Conservation (phyloP, 2,113 vertebrate genomes). For the Syrrhaptes paradoxus region DNA sequence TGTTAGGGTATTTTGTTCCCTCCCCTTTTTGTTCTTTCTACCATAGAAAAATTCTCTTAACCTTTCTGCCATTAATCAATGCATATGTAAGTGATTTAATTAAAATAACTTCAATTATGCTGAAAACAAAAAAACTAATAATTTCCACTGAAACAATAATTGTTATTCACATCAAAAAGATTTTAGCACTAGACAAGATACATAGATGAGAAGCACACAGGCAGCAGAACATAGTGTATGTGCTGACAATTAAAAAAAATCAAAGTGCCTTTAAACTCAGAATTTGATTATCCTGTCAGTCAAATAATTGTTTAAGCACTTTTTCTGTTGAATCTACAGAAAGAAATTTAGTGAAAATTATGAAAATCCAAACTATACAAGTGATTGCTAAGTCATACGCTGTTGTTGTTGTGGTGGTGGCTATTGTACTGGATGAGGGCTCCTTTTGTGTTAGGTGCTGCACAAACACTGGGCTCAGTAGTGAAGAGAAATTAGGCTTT, state of each 20-base stretch:
- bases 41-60: slow-evolving; percentile 47
- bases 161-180: slow-evolving; percentile 51
- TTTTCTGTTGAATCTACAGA: slow-evolving; percentile 42
- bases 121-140: slow-evolving; percentile 57
- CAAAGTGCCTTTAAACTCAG: slow-evolving; percentile 55
- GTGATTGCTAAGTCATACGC: neutral
- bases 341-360: slow-evolving; percentile 26
- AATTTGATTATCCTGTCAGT: slow-evolving; percentile 50
- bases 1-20: neutral
- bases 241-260: neutral
- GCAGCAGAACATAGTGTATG: neutral
- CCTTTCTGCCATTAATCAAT: slow-evolving; percentile 20
- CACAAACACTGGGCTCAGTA: neutral
- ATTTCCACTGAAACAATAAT: slow-evolving; percentile 45
- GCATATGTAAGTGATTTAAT: slow-evolving; percentile 52
- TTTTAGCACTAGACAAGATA: slow-evolving; percentile 36
- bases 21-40: slow-evolving; percentile 9
- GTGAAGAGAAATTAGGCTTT: neutral
- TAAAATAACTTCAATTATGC: slow-evolving; percentile 54
- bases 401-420: neutral
- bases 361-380: neutral
- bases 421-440: neutral
- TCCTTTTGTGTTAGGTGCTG: neutral
- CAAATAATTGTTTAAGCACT: slow-evolving; percentile 11
- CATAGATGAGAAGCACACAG: neutral